phyloP scores from a whole-genome alignment of 2,113 vertebrate species.

The Crocuta crocuta region DNA sequence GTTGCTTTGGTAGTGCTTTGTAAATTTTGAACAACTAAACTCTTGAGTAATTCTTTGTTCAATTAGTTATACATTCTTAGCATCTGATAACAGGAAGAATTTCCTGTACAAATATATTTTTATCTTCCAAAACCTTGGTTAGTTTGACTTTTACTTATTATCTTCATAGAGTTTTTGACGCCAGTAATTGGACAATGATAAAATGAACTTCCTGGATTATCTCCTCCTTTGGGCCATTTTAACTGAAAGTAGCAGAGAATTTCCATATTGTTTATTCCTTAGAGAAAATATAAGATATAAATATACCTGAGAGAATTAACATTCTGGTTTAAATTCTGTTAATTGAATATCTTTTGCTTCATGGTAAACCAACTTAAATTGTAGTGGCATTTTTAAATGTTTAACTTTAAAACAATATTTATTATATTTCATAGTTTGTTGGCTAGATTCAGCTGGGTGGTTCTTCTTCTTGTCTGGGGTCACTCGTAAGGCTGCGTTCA shows the following conservation, averaged over 20 bases:
- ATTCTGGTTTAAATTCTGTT: conserved; percentile 4
- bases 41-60: conserved; percentile 22
- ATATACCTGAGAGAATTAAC: not conserved
- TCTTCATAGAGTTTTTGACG: conserved; percentile 5
- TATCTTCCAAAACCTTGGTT: conserved; percentile 23
- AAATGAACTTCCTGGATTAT: not conserved
- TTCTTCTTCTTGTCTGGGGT: not conserved
- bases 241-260: conserved; percentile 1
- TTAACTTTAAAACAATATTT: not conserved
- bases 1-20: not conserved
- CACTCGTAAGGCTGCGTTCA: not conserved
- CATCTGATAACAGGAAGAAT: not conserved
- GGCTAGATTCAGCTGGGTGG: not conserved
- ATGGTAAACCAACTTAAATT: not conserved
- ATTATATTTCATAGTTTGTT: not conserved
- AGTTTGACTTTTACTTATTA: not conserved
- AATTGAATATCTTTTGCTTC: not conserved
- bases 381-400: not conserved
- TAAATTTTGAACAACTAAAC: conserved; percentile 37
- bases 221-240: not conserved
- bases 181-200: not conserved
- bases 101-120: not conserved
- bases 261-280: not conserved
- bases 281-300: conserved; percentile 18
- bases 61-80: not conserved